Evolutionary conservation across 2,797 vertebrate genomes (phyloP).

Genomic region (Philypnodon macrostomus): DNA sequence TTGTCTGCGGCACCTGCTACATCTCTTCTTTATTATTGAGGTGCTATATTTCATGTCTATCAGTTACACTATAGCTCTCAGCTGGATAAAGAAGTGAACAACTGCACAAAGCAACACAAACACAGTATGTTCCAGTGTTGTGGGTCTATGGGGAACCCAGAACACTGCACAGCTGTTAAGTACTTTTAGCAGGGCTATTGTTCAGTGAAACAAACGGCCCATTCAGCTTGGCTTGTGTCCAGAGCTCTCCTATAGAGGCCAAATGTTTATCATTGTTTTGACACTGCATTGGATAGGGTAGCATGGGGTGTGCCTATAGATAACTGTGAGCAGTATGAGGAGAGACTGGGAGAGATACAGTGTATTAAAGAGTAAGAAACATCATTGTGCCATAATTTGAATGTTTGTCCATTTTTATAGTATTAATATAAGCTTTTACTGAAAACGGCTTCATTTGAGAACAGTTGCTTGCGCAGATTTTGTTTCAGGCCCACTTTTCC

Average conservation of each 20-base stretch:
- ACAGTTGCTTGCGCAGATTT: too few relatives aligned
- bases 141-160: conserved; percentile 59
- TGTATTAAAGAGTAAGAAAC: conserved; percentile 27
- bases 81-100: conserved; percentile 55
- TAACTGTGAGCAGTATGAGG: conserved; percentile 16
- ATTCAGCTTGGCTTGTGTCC: conserved; percentile 77
- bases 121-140: conserved; percentile 51
- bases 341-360: conserved; percentile 14
- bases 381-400: too few relatives aligned
- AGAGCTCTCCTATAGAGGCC: conserved; percentile 70
- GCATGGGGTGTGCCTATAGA: conserved; percentile 71
- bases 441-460: too few relatives aligned
- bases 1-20: conserved; percentile 1
- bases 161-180: conserved; percentile 74
- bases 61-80: conserved; percentile 34
- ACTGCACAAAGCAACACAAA: conserved; percentile 59
- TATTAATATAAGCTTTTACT: too few relatives aligned
- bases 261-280: conserved; percentile 80
- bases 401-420: too few relatives aligned
- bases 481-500: too few relatives aligned
- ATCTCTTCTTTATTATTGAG: conserved; percentile 19
- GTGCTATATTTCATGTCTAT: conserved; percentile 29
- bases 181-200: conserved; percentile 74
- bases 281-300: conserved; percentile 68
- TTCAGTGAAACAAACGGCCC: conserved; percentile 75